Base-by-base conservation (phyloP, 1,140 invertebrate species). In the Tetramorium alpestre region DNA sequence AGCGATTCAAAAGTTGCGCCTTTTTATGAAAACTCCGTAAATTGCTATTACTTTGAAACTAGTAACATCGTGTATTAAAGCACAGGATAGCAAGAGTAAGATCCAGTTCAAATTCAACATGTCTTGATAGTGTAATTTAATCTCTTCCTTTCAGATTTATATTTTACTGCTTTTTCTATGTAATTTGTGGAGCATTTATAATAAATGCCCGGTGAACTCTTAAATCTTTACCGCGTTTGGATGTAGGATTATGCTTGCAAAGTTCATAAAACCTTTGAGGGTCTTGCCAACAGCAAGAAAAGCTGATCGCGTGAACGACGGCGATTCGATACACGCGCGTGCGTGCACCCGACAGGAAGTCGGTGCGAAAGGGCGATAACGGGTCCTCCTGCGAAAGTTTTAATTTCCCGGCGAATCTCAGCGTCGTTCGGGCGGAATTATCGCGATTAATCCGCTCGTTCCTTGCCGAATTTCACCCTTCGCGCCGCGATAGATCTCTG, bases 351-450 rank as follows among this genome's bases (percentile, higher is more conserved):
- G 65, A 73, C 73, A 56, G 88, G 88, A 90, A 89, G 85, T 87
- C 76, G 76, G 88, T 89, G 87, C 87, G 49, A 25, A 54, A 54
- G 58, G 28, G 44, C 67, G 80, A 85, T 90, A 90, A 87, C 88
- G 75, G 72, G 77, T 84, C 85, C 88, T 89, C 80, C 33, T 33
- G 44, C 67, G 18, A 58, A 90, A 90, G 72, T 90, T 90, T 90
- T 90, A 89, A 75, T 88, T 90, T 85, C 88, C 38, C 58, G 56
- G 41, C 65, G 47, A 62, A 60, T 84, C 69, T 84, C 69, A 56
- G 80, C 41, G 80, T 84, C 54, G 69, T 25, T 75, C 56, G 25
- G 13, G 28, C 44, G 41, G 54, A 58, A 51, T 73, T 75, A 84
- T 84, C 80, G 69, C 54, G 54, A 84, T 84, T 60, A 84, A 84